Conservation (phyloP, 2,888 invertebrate species). For the Coremacera marginata region DNA sequence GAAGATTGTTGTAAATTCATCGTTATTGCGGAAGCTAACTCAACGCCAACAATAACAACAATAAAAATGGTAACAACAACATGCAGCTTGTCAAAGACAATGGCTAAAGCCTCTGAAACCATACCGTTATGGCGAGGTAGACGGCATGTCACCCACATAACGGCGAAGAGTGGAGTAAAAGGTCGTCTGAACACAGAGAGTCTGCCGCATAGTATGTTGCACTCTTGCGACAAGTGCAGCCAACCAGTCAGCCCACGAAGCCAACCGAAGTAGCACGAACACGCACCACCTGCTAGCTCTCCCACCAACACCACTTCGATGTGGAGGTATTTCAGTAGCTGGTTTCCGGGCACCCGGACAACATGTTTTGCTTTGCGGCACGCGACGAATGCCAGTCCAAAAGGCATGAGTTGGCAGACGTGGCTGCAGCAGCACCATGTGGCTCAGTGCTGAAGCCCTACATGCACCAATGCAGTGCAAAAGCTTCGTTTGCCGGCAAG, state of each 20-base stretch:
- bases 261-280: background rate
- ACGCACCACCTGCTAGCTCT: background rate
- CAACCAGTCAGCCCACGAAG: background rate
- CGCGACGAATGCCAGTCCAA: background rate
- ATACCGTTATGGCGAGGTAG: conserved; percentile 8
- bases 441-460: conserved; percentile 6
- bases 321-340: conserved; percentile 22
- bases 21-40: conserved; percentile 37
- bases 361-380: conserved; percentile 28
- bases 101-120: conserved; percentile 13
- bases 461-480: background rate
- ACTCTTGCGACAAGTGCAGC: background rate
- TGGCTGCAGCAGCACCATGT: background rate
- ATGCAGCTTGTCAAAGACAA: conserved; percentile 12
- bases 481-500: background rate
- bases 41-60: conserved; percentile 16
- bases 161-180: background rate
- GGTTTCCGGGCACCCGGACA: conserved; percentile 34
- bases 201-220: background rate
- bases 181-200: conserved; percentile 16
- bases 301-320: background rate
- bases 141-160: conserved; percentile 35
- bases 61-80: background rate
- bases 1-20: conserved; percentile 37
- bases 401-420: background rate